Conservation (phyloP, 1,140 invertebrate species). For the Plutomurus gul region DNA sequence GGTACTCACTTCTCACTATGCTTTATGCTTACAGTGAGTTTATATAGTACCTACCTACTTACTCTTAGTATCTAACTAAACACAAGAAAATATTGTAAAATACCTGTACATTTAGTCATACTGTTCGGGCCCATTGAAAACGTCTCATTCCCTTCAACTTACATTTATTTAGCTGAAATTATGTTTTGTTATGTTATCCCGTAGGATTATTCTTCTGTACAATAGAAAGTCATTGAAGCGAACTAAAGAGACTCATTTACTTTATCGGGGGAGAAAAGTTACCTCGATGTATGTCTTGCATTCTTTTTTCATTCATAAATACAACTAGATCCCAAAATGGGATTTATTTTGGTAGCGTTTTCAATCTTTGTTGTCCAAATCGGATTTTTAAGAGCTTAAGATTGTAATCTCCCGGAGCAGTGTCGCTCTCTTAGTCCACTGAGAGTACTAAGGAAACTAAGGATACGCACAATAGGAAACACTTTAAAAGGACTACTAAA, state of each 20-base stretch:
- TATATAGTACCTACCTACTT: too few species aligned
- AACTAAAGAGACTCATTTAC: background rate
- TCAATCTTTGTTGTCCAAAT: background rate
- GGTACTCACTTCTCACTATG: too few species aligned
- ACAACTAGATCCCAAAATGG: background rate
- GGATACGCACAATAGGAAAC: slow-evolving; percentile 13
- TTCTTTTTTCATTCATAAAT: background rate
- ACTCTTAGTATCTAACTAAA: too few species aligned
- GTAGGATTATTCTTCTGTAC: background rate
- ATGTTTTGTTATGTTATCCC: slow-evolving; percentile 11
- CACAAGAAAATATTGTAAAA: too few species aligned
- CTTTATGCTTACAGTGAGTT: too few species aligned
- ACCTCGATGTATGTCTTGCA: background rate
- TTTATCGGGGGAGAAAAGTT: slow-evolving; percentile 9
- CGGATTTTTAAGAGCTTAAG: background rate
- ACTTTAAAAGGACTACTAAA: slow-evolving; percentile 19
- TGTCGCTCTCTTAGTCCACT: background rate
- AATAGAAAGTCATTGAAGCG: slow-evolving; percentile 16
- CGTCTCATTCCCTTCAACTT: background rate
- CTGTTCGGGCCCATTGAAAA: too few species aligned
- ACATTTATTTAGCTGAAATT: background rate
- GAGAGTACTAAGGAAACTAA: background rate
- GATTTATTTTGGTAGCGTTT: background rate
- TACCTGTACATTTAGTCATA: too few species aligned
- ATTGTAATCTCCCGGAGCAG: background rate